phyloP scores from a whole-genome alignment of 2,113 vertebrate species.

The Eurystomus gularis region DNA sequence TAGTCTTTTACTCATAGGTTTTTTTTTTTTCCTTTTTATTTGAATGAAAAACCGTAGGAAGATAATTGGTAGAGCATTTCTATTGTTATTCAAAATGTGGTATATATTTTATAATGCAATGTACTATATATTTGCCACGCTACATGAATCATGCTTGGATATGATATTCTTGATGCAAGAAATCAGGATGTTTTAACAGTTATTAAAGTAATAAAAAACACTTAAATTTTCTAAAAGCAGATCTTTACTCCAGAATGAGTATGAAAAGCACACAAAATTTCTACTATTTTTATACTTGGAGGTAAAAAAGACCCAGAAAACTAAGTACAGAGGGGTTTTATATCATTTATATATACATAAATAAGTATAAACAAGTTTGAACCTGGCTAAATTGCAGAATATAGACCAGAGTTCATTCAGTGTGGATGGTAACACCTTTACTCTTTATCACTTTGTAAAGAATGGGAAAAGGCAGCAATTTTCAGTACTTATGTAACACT shows the following conservation, averaged over 20 bases:
- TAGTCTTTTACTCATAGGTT: background rate
- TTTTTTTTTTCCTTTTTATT: background rate
- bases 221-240: background rate
- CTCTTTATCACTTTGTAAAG: background rate
- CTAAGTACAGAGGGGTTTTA: background rate
- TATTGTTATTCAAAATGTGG: background rate
- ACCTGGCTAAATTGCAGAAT: conserved; percentile 10
- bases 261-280: background rate
- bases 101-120: background rate
- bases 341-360: conserved; percentile 17
- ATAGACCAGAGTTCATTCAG: conserved; percentile 33
- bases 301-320: background rate
- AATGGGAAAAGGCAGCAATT: conserved; percentile 14
- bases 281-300: background rate
- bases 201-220: background rate
- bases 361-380: conserved; percentile 21
- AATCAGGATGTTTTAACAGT: background rate
- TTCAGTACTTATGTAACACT: conserved; percentile 35
- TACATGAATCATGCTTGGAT: background rate
- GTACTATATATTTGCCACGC: background rate
- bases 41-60: conserved; percentile 17
- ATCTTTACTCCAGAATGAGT: background rate
- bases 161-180: background rate
- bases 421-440: background rate
- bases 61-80: background rate